These are phyloP conservation scores for Tragelaphus strepsiceros DNA, from an alignment of 2,113 vertebrate genomes.

Conservation along the genomic window DNA sequence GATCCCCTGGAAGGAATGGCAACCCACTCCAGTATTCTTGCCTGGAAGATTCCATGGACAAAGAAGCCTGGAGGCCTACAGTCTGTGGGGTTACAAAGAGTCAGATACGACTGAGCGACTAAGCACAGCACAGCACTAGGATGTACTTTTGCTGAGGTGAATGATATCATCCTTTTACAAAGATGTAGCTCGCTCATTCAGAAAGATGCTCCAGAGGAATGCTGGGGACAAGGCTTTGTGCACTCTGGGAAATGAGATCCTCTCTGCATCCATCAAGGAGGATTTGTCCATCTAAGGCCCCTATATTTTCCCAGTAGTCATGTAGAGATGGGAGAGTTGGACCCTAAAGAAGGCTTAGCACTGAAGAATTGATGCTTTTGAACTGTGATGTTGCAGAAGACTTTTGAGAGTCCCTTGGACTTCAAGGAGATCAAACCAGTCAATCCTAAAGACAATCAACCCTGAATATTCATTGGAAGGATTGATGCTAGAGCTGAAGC, in stretches of 20 bases:
- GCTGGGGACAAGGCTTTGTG: background rate
- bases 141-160: background rate
- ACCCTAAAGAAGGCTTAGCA: background rate
- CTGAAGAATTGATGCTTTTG: background rate
- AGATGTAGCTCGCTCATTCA: background rate
- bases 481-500: background rate
- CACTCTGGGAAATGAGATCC: background rate
- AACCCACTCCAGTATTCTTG: background rate
- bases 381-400: background rate
- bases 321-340: background rate
- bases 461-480: background rate
- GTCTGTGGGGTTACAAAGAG: background rate
- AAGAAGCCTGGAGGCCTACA: background rate
- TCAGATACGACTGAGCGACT: background rate
- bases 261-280: background rate
- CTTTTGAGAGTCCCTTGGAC: background rate
- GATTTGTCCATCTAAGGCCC: background rate
- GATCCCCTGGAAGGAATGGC: background rate
- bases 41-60: background rate
- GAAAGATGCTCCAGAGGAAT: background rate
- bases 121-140: background rate
- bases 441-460: background rate
- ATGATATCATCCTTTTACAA: background rate
- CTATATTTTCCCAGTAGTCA: background rate
- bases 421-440: background rate